Conservation (phyloP, 2,888 invertebrate species). For the Lordiphosa andalusiaca region DNA sequence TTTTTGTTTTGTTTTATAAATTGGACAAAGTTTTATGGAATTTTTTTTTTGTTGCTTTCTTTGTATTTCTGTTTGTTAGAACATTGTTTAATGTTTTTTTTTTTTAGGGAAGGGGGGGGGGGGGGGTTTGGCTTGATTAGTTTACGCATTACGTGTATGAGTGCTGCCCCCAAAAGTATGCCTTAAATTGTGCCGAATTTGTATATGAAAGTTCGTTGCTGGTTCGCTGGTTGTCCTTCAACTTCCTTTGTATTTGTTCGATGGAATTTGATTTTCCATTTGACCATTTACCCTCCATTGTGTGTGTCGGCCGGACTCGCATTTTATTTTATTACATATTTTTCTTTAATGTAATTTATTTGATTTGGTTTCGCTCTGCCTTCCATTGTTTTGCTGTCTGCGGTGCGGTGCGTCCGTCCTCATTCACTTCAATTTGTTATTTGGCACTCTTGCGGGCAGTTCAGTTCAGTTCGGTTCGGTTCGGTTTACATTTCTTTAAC, state of each 20-base stretch:
- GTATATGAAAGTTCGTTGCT: too few species aligned
- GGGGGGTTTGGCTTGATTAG: conserved; percentile 19
- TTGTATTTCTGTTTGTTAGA: conserved; percentile 29
- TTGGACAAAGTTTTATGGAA: conserved; percentile 53
- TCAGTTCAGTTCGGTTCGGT: conserved; percentile 9
- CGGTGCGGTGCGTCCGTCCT: conserved; percentile 10
- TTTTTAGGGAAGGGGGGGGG: too few species aligned
- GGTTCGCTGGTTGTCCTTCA: too few species aligned
- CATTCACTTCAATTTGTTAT: conserved; percentile 65
- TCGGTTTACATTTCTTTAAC: conserved; percentile 28
- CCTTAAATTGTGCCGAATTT: not conserved
- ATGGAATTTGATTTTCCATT: too few species aligned
- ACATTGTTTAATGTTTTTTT: conserved; percentile 25
- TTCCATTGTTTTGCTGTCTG: conserved; percentile 27
- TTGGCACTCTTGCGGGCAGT: conserved; percentile 52
- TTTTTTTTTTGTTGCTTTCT: conserved; percentile 38
- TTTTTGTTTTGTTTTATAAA: conserved; percentile 26
- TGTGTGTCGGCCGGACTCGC: too few species aligned
- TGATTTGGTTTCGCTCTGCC: conserved; percentile 49
- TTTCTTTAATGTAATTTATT: conserved; percentile 71
- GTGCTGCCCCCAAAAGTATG: conserved; percentile 10
- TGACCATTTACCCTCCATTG: too few species aligned
- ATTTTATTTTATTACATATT: conserved; percentile 66
- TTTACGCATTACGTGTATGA: conserved; percentile 18
- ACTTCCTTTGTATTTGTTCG: too few species aligned